Conservation (phyloP, 2,113 vertebrate genomes). For the Gymnocephalus cernua region DNA sequence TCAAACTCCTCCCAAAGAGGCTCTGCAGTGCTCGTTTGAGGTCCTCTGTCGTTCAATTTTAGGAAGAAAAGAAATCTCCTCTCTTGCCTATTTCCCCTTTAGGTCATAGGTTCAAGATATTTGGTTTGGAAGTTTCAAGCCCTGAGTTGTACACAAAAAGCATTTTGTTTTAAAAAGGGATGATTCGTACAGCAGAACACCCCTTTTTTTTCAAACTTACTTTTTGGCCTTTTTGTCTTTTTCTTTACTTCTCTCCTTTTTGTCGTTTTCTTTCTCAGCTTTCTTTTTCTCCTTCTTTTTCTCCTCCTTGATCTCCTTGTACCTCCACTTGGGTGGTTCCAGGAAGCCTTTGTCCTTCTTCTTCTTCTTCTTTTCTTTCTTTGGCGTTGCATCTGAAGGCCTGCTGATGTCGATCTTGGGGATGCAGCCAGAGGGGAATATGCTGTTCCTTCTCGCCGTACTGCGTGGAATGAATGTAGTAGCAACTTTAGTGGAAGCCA, state of each 20-base stretch:
- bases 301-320: slow-evolving; percentile 86
- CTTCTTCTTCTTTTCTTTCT: slow-evolving; percentile 65
- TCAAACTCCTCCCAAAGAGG: background rate
- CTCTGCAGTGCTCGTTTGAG: background rate
- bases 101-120: background rate
- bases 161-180: background rate
- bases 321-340: slow-evolving; percentile 87
- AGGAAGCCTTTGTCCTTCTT: slow-evolving; percentile 74
- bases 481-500: slow-evolving; percentile 53
- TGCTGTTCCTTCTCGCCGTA: slow-evolving; percentile 73
- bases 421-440: slow-evolving; percentile 79
- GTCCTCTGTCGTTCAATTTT: background rate
- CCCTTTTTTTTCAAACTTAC: slow-evolving; percentile 7
- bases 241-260: slow-evolving; percentile 52
- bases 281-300: slow-evolving; percentile 81
- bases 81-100: background rate
- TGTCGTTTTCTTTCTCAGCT: slow-evolving; percentile 55
- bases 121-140: slow-evolving; percentile 5
- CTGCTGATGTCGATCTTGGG: slow-evolving; percentile 86
- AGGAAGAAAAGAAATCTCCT: background rate
- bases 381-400: slow-evolving; percentile 7
- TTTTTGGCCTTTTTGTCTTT: slow-evolving; percentile 50
- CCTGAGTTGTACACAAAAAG: slow-evolving; percentile 9
- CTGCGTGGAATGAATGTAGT: slow-evolving; percentile 75
- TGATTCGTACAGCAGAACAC: background rate